A percentile compares a stretch with the other conserved stretches of the same genome.
phyloP scores from a whole-genome alignment of 2,797 vertebrate species.

The Limnodromus scolopaceus region DNA sequence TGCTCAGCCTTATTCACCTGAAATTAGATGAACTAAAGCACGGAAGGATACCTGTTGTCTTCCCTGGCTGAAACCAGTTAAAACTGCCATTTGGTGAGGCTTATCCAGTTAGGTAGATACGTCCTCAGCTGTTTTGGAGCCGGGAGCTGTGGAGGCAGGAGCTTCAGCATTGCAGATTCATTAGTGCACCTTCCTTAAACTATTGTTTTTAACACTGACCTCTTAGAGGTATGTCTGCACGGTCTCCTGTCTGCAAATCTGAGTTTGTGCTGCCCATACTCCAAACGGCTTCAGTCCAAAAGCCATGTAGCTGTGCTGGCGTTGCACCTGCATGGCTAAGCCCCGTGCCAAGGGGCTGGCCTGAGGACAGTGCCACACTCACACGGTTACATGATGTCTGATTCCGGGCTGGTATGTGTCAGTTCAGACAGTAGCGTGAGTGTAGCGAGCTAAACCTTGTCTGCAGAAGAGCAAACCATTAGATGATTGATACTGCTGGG shows the following conservation, averaged over 20 bases:
- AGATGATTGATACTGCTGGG: background rate
- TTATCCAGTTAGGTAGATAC: rapidly evolving
- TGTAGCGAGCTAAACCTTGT: background rate
- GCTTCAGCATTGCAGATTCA: background rate
- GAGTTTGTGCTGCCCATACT: background rate
- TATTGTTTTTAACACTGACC: background rate
- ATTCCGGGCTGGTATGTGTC: background rate
- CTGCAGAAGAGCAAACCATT: background rate
- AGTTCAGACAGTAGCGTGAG: background rate
- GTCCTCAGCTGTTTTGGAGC: background rate
- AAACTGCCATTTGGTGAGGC: background rate
- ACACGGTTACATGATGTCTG: rapidly evolving
- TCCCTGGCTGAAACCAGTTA: background rate
- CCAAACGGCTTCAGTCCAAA: background rate
- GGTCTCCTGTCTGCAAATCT: background rate
- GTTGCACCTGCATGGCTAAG: background rate
- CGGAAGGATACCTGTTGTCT: background rate
- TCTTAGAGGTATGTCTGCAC: background rate
- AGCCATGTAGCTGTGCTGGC: background rate
- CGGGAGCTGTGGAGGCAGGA: background rate
- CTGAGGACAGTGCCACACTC: background rate
- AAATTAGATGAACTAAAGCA: background rate
- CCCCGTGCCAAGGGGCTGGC: background rate
- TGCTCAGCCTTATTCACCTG: background rate
- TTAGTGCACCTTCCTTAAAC: background rate